phyloP scores from a whole-genome alignment of 1,140 invertebrate genomes.

The Drosophila setifemur region DNA sequence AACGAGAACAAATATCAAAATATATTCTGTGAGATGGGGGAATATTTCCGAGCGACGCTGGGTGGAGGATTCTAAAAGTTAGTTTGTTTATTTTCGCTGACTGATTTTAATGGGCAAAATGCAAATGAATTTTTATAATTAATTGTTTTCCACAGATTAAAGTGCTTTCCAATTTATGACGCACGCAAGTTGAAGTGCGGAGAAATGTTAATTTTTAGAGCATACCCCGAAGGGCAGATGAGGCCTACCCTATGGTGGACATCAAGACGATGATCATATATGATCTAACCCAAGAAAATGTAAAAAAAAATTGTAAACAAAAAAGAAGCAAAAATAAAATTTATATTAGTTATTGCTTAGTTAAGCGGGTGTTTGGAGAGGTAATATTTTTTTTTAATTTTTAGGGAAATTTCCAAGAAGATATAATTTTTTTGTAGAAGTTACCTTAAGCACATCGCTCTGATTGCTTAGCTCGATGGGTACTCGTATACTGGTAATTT shows the following conservation, averaged over 20 bases:
- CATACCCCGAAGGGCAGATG: conserved; percentile 53
- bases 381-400: background rate
- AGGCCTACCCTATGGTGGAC: conserved; percentile 74
- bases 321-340: conserved; percentile 50
- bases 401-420: background rate
- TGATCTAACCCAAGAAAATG: conserved; percentile 56
- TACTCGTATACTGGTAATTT: conserved; percentile 86
- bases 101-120: conserved; percentile 56
- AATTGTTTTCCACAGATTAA: conserved; percentile 35
- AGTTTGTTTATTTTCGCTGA: conserved; percentile 31
- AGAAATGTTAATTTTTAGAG: background rate
- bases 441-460: conserved; percentile 91
- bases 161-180: conserved; percentile 58
- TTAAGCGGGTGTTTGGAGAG: conserved; percentile 23
- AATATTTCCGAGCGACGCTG: background rate
- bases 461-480: conserved; percentile 90
- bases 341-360: conserved; percentile 52
- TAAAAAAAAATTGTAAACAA: conserved; percentile 30
- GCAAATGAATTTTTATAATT: conserved; percentile 53
- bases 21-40: conserved; percentile 1
- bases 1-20: conserved; percentile 59
- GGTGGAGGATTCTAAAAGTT: background rate
- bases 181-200: conserved; percentile 26
- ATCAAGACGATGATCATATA: conserved; percentile 74
- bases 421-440: conserved; percentile 25